A percentile compares a stretch with the other conserved stretches of the same genome.
Evolutionary conservation across 1,140 invertebrate genomes (phyloP).

Genomic region (Neodiprion pinetum): DNA sequence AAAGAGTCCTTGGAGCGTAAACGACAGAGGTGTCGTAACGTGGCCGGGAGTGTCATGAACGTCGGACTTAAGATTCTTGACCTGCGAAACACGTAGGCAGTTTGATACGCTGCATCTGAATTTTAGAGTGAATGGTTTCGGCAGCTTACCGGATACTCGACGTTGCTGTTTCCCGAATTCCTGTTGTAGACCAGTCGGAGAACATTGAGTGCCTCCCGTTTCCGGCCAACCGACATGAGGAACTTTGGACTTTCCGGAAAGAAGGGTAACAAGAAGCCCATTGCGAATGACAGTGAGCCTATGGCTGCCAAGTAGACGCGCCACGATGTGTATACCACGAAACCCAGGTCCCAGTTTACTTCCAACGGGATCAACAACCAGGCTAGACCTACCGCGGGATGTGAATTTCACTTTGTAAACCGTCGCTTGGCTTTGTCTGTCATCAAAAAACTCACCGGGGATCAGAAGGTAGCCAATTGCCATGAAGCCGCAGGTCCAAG

Average conservation of each 20-base stretch:
- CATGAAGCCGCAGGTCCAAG: slow-evolving; percentile 52
- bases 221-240: slow-evolving; percentile 50
- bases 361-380: slow-evolving; percentile 17
- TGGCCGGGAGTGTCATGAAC: background rate
- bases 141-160: slow-evolving; percentile 41
- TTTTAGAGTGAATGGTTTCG: too few species aligned
- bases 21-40: background rate
- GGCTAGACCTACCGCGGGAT: slow-evolving; percentile 25
- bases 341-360: background rate
- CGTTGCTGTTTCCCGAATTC: slow-evolving; percentile 39
- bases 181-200: slow-evolving; percentile 39
- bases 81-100: background rate
- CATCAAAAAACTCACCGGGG: slow-evolving; percentile 39
- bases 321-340: slow-evolving; percentile 36
- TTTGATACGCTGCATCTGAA: too few species aligned
- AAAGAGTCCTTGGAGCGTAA: slow-evolving; percentile 47
- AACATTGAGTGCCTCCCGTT: slow-evolving; percentile 43
- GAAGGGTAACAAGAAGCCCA: slow-evolving; percentile 38
- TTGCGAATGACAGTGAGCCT: slow-evolving; percentile 23
- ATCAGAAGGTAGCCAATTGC: slow-evolving; percentile 52
- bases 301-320: slow-evolving; percentile 30
- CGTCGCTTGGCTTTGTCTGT: background rate
- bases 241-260: slow-evolving; percentile 62
- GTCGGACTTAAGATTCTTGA: background rate
- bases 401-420: background rate